A percentile compares a stretch with the other conserved stretches of the same genome.
Evolutionary conservation across 2,888 invertebrate genomes (phyloP).

Genomic region (Adelognathus sp.): DNA sequence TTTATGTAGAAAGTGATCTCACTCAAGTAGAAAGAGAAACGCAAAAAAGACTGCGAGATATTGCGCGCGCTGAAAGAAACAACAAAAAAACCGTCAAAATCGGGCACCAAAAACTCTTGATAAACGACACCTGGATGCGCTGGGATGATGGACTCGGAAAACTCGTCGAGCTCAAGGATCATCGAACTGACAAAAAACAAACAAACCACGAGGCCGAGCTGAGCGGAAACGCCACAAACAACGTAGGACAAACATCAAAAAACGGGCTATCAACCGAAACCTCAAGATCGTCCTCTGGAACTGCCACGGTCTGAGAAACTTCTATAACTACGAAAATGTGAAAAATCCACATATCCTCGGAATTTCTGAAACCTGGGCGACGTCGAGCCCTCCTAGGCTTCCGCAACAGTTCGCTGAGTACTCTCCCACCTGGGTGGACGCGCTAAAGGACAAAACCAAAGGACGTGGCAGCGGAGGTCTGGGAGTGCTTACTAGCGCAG

Average conservation of each 20-base stretch:
- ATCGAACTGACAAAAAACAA: not conserved
- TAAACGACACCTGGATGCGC: conserved; percentile 9
- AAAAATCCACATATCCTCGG: not conserved
- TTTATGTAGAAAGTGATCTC: not conserved
- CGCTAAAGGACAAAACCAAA: conserved; percentile 1
- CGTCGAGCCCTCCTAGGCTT: not conserved
- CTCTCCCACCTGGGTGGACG: not conserved
- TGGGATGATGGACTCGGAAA: not conserved
- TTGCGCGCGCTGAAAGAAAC: not conserved
- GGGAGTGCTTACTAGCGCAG: not conserved
- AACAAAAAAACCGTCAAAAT: not conserved
- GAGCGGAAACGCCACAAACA: not conserved
- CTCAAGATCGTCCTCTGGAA: conserved; percentile 11
- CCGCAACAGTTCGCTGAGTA: not conserved
- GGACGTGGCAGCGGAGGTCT: conserved; percentile 1
- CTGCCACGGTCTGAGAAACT: not conserved
- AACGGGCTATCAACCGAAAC: not conserved
- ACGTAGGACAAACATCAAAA: not conserved
- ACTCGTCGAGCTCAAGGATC: not conserved
- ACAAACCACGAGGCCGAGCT: not conserved
- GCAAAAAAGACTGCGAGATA: not conserved
- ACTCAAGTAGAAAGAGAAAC: not conserved
- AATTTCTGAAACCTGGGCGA: not conserved
- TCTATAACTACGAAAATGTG: not conserved
- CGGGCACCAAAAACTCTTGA: not conserved